A percentile compares a stretch with the other conserved stretches of the same genome.
Evolutionary conservation across 2,797 vertebrate genomes (phyloP).

Genomic region (Lepilemur ruficaudatus): DNA sequence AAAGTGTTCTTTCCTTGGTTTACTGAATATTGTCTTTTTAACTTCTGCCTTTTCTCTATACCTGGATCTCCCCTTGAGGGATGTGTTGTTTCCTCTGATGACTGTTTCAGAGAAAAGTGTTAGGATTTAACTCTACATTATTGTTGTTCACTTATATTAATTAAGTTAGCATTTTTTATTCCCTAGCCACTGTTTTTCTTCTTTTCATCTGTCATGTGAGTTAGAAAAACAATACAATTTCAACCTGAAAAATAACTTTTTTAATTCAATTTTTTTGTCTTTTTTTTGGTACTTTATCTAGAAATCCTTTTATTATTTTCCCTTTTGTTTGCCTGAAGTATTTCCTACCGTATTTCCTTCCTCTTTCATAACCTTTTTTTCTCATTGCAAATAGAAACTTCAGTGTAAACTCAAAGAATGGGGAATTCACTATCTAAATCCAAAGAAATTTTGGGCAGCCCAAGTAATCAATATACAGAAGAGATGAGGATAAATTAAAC

Average conservation of each 20-base stretch:
- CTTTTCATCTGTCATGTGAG: neutral
- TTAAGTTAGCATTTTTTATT: neutral
- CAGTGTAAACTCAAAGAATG: neutral
- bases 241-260: neutral
- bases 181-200: neutral
- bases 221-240: neutral
- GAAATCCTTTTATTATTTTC: neutral
- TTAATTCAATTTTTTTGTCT: neutral
- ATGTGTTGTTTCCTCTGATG: neutral
- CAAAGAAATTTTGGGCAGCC: neutral
- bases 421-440: neutral
- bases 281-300: neutral
- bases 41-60: neutral
- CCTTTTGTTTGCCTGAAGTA: neutral
- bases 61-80: neutral
- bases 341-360: neutral
- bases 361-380: neutral
- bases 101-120: neutral
- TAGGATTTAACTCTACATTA: neutral
- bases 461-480: neutral
- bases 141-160: neutral
- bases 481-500: constrained; percentile 16
- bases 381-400: constrained; percentile 35
- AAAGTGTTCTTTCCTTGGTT: neutral
- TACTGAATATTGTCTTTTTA: neutral